phyloP scores from a whole-genome alignment of 2,888 invertebrate species.

The Muscina levida region DNA sequence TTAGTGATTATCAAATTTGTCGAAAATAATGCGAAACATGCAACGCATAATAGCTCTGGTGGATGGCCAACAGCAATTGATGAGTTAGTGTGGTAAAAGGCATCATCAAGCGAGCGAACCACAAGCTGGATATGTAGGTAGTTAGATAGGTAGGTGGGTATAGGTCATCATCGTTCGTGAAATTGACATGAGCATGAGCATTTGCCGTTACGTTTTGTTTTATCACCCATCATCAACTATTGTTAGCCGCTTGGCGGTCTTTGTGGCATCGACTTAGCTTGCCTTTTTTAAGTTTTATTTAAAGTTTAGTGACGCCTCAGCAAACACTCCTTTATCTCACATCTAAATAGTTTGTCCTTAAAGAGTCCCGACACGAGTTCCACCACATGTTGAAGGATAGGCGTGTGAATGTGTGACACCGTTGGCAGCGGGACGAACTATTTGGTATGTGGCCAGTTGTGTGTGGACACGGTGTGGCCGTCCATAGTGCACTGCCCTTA shows the following conservation, averaged over 20 bases:
- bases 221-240: neutral
- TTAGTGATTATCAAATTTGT: slow-evolving; percentile 44
- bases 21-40: slow-evolving; percentile 4
- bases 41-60: neutral
- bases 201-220: slow-evolving; percentile 15
- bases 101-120: neutral
- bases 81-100: neutral
- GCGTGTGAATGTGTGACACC: neutral
- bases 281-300: slow-evolving; percentile 37
- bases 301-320: slow-evolving; percentile 27
- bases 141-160: too few relatives aligned
- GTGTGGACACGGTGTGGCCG: too few relatives aligned
- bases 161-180: slow-evolving; percentile 41
- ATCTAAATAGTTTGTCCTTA: neutral
- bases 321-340: slow-evolving; percentile 42
- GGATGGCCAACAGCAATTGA: neutral
- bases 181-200: slow-evolving; percentile 30
- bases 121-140: too few relatives aligned
- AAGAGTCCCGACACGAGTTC: too few relatives aligned
- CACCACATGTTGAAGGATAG: neutral
- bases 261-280: neutral
- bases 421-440: too few relatives aligned
- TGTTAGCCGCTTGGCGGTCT: neutral
- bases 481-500: neutral
- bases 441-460: too few relatives aligned